Conservation (phyloP, 2,888 invertebrate species). For the Mesochorus sp. region DNA sequence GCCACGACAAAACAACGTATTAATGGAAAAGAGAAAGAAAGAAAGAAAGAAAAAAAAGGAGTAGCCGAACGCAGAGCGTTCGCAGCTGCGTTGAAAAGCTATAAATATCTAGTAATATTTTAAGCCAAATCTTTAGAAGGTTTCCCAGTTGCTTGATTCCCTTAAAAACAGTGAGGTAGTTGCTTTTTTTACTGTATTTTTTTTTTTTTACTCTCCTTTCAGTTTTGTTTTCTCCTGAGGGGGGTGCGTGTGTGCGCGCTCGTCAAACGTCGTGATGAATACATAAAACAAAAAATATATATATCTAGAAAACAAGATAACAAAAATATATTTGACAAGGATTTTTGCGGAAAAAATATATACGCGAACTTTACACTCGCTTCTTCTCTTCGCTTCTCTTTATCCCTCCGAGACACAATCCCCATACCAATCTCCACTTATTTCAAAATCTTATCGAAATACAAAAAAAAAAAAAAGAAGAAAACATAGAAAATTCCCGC, state of each 20-base stretch:
- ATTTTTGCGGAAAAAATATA: constrained; percentile 32
- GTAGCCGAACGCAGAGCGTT: not conserved
- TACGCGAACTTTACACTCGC: constrained; percentile 63
- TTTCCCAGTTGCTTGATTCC: not conserved
- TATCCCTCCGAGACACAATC: constrained; percentile 52
- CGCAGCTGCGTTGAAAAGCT: not conserved
- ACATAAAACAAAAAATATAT: constrained; percentile 15
- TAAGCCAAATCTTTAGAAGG: not conserved
- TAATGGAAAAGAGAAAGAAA: not conserved
- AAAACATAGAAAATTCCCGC: constrained; percentile 44
- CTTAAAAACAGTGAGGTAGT: constrained; percentile 32
- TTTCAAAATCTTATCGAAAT: constrained; percentile 60
- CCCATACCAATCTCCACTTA: not conserved
- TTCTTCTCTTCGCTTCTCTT: constrained; percentile 66
- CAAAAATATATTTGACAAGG: constrained; percentile 35
- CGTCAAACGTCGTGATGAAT: constrained; percentile 31
- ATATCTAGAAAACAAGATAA: constrained; percentile 23
- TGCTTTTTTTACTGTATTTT: constrained; percentile 65
- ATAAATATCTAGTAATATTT: not conserved
- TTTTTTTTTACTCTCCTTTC: constrained; percentile 50
- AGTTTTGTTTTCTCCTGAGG: constrained; percentile 42
- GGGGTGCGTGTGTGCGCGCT: constrained; percentile 61
- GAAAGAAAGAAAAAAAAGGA: not conserved
- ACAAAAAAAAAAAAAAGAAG: constrained; percentile 50
- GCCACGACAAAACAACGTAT: not conserved